Evolutionary conservation across 53 echinoderm and acorn worm species (phyloP).

Genomic region (Holothuria leucospilota): DNA sequence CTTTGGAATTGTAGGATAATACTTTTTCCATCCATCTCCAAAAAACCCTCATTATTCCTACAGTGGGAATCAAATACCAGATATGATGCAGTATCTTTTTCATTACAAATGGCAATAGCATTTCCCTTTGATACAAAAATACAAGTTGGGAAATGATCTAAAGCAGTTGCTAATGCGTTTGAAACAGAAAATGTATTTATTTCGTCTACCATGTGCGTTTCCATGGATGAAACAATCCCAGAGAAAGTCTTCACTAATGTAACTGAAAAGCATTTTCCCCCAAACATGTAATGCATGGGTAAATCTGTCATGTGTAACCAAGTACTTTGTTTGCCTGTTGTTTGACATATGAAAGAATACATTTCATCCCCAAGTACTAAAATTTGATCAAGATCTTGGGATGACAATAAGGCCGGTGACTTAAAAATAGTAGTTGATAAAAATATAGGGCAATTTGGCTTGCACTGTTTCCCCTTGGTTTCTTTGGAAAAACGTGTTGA

Average conservation of each 20-base stretch:
- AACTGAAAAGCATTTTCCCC: neutral
- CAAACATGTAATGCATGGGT: neutral
- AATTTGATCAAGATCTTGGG: neutral
- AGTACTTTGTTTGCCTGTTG: neutral
- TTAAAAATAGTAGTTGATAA: neutral
- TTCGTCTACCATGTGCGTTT: neutral
- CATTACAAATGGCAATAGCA: too few species aligned
- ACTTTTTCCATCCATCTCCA: too few species aligned
- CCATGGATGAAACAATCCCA: neutral
- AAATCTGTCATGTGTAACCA: neutral
- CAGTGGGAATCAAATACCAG: too few species aligned
- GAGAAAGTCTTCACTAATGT: neutral
- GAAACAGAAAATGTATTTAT: conserved; percentile 16
- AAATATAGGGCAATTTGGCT: neutral
- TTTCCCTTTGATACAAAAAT: too few species aligned
- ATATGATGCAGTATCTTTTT: too few species aligned
- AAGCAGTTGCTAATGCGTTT: too few species aligned
- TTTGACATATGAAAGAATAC: neutral
- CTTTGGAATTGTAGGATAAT: too few species aligned
- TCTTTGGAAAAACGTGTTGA: too few species aligned
- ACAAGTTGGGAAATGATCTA: too few species aligned
- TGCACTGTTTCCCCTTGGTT: neutral
- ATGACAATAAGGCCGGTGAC: neutral
- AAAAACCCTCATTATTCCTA: neutral
- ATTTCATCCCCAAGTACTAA: neutral